phyloP scores from a whole-genome alignment of 2,113 vertebrate genomes.

The Barnardius zonarius region DNA sequence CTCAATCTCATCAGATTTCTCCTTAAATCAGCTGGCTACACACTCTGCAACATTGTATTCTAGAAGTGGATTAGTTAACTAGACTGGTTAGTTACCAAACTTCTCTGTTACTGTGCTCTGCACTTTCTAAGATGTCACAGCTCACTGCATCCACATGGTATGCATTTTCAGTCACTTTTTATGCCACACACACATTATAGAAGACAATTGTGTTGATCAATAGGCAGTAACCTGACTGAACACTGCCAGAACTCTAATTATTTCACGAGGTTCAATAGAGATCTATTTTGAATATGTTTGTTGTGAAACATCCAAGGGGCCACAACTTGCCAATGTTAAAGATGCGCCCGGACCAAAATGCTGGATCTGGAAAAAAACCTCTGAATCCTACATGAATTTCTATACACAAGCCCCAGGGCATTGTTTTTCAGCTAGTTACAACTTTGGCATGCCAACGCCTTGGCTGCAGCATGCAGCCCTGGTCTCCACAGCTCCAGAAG shows the following conservation, averaged over 20 bases:
- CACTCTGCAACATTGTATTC: background rate
- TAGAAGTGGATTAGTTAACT: conserved; percentile 24
- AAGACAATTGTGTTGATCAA: background rate
- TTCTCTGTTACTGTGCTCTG: background rate
- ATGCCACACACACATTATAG: background rate
- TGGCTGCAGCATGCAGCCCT: background rate
- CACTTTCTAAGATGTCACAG: conserved; percentile 27
- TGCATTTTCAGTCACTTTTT: conserved; percentile 23
- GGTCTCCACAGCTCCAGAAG: background rate
- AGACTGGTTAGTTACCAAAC: background rate
- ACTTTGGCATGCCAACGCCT: background rate
- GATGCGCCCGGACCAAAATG: background rate
- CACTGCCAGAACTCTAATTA: background rate
- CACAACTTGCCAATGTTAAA: background rate
- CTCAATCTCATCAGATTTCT: background rate
- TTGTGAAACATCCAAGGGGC: conserved; percentile 1
- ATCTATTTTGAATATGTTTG: background rate
- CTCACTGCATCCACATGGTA: conserved; percentile 17
- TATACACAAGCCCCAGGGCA: background rate
- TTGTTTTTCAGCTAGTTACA: background rate
- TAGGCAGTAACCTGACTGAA: background rate
- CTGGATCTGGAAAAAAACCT: background rate
- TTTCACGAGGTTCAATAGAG: background rate
- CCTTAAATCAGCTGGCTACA: conserved; percentile 14
- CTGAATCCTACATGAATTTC: background rate